These are phyloP conservation scores for Steinernema carpocapsae DNA, from an alignment of 2,888 invertebrate species.

Conservation along the genomic window DNA sequence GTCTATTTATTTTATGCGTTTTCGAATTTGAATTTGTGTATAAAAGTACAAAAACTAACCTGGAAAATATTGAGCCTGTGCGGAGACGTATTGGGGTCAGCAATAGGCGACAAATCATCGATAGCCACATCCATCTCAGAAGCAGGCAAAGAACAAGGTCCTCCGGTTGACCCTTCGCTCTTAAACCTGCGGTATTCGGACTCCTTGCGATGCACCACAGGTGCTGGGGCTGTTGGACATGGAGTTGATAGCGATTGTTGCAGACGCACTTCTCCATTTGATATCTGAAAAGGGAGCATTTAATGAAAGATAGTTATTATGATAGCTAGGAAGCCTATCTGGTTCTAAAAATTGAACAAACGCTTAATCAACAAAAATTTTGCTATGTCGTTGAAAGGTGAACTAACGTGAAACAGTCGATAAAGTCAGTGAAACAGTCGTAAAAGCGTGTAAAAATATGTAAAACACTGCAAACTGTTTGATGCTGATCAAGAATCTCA, in stretches of 20 bases:
- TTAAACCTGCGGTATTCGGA: constrained; percentile 66
- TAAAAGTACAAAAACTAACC: constrained; percentile 37
- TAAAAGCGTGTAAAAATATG: no score
- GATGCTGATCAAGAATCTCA: no score
- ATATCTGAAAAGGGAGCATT: background rate
- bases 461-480: no score
- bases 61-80: constrained; percentile 57
- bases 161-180: constrained; percentile 49
- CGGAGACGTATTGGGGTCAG: constrained; percentile 55
- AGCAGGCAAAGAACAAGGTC: constrained; percentile 37
- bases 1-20: no score
- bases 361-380: no score
- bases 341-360: no score
- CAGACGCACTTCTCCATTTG: constrained; percentile 43
- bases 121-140: constrained; percentile 49
- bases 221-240: constrained; percentile 47
- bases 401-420: no score
- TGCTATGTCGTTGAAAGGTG: no score
- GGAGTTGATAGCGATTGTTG: constrained; percentile 66
- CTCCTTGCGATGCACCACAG: constrained; percentile 52
- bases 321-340: no score
- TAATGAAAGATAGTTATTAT: background rate
- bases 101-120: constrained; percentile 64
- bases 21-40: background rate
- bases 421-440: no score